phyloP scores from a whole-genome alignment of 2,113 vertebrate genomes.

The Catharus bicknelli region DNA sequence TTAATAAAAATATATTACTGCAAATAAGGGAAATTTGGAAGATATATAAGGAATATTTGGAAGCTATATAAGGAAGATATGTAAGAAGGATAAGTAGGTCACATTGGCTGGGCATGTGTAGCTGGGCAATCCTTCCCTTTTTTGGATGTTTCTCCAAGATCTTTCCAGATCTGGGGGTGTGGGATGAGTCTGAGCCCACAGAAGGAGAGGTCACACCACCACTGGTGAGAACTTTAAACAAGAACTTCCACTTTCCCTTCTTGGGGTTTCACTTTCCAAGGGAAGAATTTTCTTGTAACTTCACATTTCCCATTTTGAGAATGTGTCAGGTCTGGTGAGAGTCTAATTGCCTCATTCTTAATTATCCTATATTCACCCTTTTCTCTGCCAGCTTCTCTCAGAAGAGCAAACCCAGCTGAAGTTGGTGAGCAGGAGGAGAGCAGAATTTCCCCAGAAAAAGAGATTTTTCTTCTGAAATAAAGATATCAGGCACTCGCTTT shows the following conservation, averaged over 20 bases:
- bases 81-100: not conserved
- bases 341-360: not conserved
- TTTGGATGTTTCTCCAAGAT: not conserved
- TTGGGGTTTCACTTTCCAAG: not conserved
- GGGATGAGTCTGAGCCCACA: not conserved
- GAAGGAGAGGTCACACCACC: rapidly evolving
- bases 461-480: not conserved
- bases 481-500: not conserved
- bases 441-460: not conserved
- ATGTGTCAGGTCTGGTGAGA: not conserved
- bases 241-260: not conserved
- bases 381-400: not conserved
- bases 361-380: not conserved
- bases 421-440: not conserved
- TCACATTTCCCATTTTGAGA: not conserved
- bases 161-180: not conserved
- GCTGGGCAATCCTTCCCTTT: not conserved
- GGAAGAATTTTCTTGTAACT: not conserved
- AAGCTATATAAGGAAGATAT: too few relatives aligned
- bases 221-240: not conserved
- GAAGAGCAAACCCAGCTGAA: not conserved
- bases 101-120: not conserved
- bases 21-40: not conserved
- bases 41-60: not conserved
- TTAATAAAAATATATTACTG: not conserved